phyloP scores from a whole-genome alignment of 2,888 invertebrate species.

The Andrena bucephala region DNA sequence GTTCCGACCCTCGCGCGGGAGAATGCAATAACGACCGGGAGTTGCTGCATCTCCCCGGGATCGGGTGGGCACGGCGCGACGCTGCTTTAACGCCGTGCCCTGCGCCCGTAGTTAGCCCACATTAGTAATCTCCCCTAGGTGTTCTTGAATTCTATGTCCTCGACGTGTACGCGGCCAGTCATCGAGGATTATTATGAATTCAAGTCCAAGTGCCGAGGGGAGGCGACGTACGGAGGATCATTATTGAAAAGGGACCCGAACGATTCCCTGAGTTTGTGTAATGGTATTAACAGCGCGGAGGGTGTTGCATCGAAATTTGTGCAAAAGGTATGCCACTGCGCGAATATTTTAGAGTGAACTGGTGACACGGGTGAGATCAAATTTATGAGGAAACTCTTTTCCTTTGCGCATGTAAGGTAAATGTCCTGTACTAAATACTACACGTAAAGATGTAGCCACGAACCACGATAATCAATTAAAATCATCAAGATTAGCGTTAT shows the following conservation, averaged over 20 bases:
- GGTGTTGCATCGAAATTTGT: background rate
- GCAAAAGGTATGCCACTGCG: too few relatives aligned
- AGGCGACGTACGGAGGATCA: slow-evolving; percentile 15
- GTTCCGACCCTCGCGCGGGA: slow-evolving; percentile 62
- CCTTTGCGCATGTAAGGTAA: too few relatives aligned
- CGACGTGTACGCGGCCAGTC: slow-evolving; percentile 52
- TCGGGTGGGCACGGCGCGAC: slow-evolving; percentile 56
- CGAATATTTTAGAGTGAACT: too few relatives aligned
- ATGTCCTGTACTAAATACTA: background rate
- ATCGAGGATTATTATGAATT: slow-evolving; percentile 64
- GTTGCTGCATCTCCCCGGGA: slow-evolving; percentile 68
- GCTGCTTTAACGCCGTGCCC: slow-evolving; percentile 61
- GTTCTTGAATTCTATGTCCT: slow-evolving; percentile 75
- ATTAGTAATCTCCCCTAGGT: slow-evolving; percentile 81
- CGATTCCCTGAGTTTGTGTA: background rate
- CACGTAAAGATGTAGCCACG: background rate
- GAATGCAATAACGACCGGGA: slow-evolving; percentile 80
- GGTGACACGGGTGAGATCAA: too few relatives aligned
- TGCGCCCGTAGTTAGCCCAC: slow-evolving; percentile 78
- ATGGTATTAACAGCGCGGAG: slow-evolving; percentile 4
- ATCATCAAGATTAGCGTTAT: slow-evolving; percentile 34
- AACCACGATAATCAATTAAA: slow-evolving; percentile 20
- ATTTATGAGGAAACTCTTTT: too few relatives aligned
- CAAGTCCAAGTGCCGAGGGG: slow-evolving; percentile 55
- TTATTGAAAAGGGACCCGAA: slow-evolving; percentile 26